A percentile compares a stretch with the other conserved stretches of the same genome.
Conservation (phyloP, 2,888 invertebrate species). For the Mystacides longicornis region DNA sequence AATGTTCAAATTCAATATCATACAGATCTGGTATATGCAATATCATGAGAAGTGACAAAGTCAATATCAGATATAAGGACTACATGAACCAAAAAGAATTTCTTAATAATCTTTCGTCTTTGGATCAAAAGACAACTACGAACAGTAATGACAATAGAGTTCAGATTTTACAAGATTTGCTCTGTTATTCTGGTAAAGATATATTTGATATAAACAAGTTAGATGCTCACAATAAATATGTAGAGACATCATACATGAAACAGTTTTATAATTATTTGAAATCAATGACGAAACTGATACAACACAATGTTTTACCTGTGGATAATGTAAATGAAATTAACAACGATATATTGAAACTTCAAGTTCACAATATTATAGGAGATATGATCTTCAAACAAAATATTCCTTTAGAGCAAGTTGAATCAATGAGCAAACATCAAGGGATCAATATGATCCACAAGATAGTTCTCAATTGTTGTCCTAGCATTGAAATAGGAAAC, state of each 20-base stretch:
- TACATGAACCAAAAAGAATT: conserved; percentile 31
- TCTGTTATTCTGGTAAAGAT: conserved; percentile 9
- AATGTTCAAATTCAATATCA: conserved; percentile 38
- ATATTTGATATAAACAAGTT: conserved; percentile 11
- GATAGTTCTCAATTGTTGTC: conserved; percentile 65
- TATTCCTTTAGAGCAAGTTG: conserved; percentile 59
- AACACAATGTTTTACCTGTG: conserved; percentile 31
- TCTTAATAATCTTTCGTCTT: conserved; percentile 4
- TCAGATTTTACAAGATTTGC: conserved; percentile 1
- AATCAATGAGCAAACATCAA: conserved; percentile 58
- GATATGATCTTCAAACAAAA: conserved; percentile 61
- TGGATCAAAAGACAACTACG: neutral
- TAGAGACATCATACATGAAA: conserved; percentile 36
- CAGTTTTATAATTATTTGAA: conserved; percentile 53
- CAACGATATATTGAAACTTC: conserved; percentile 47
- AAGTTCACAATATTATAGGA: conserved; percentile 55
- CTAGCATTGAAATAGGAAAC: conserved; percentile 49
- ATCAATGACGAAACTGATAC: conserved; percentile 44
- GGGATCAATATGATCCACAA: conserved; percentile 69
- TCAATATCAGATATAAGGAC: conserved; percentile 45
- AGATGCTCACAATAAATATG: conserved; percentile 1
- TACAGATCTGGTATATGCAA: conserved; percentile 17
- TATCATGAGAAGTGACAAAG: conserved; percentile 30
- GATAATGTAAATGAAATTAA: conserved; percentile 37
- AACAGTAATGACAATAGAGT: neutral